Evolutionary conservation across 1,140 invertebrate genomes (phyloP), one percentile per base, ranked within the genome.

Genomic region (Lepidurus arcticus): DNA sequence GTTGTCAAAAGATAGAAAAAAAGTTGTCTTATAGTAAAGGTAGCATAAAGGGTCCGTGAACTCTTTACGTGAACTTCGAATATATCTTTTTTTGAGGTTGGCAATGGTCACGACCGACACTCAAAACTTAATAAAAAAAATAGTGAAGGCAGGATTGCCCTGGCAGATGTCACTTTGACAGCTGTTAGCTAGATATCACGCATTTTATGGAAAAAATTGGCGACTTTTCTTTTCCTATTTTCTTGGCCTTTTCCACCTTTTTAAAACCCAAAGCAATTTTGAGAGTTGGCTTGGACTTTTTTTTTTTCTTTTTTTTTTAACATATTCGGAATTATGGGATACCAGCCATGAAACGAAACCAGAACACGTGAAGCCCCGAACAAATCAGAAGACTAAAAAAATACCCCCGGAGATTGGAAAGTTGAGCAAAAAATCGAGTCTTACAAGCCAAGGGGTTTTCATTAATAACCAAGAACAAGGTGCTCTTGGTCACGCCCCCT

Each of bases 11-110:
- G n/a, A 65, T 7, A 65, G 7, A 4, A 65, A 65, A 11, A 47
- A 47, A 10, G 45, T 7, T 21, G 53, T 13, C 1, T 34, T 34
- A 34, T 34, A 21, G 9, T 65, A 65, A n/a, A 65, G 53, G 53
- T 65, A 65, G 53, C 53, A 65, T 65, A 13, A 65, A 65, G 53
- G 53, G 53, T 65, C n/a, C n/a, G 53, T 21, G 53, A 65, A 65
- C 53, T 65, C 53, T 16, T 65, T 7, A 65, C 53, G 53, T 65
- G 1, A 13, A 47, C 53, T 65, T 65, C 53, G 1, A n/a, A 65
- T 65, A 21, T n/a, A 65, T 65, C 53, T 65, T 65, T 13, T 65
- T 65, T 65, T 7, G 13, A 21, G 53, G 53, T 65, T 65, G 53
- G 53, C 53, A 65, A 16, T 65, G 53, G 53, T 65, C 53, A 10